Evolutionary conservation across 1,140 invertebrate genomes (phyloP), one percentile per base, ranked within the genome.

Genomic region (Polypedilum pembai): DNA sequence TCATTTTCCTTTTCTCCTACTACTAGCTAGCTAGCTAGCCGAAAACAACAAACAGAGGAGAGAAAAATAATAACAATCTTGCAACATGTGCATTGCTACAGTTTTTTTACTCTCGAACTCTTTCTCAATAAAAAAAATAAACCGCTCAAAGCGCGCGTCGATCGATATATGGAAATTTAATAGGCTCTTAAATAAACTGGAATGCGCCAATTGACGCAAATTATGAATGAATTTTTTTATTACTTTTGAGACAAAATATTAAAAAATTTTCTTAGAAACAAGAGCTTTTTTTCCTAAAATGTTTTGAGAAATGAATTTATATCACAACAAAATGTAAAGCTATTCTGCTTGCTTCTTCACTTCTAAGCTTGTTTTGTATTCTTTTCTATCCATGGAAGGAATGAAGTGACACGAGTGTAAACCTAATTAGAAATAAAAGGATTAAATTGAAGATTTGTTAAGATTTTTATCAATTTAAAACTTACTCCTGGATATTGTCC

Each of bases 401-500:
- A 93, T 75, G 87, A 87, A 18, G 90, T 88, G 17, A 94, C 89
- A 79, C 91, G 85, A 3, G 79, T 89, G 65, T 82, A 82, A 1
- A 82, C 41, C 41, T 45, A 45, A 45, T 12, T 12, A 45, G 8
- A 45, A 12, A 12, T 8, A 12, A 45, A 1, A n/a, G n/a, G n/a
- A 45, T 12, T 45, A 12, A 8, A 45, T 45, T 45, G 15, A 45
- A 45, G 8, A 45, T 45, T 45, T 45, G 84, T 15, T 33, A 33
- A 33, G 5, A 33, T 5, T 5, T 5, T 33, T 3, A 89, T 88
- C 41, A 93, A 88, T 76, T 33, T 33, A 33, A 33, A 8, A 56
- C n/a, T 12, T 56, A 56, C 94, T 10, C 95, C 95, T 0, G 95
- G 95, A 83, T 92, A 94, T 81, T 93, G 90, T 21, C 91, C 91